Percentiles rank a stretch among this genome's conserved stretches.
Conservation (phyloP, 92 coral and sea anemone genomes). For the Epizoanthus stellaris region DNA sequence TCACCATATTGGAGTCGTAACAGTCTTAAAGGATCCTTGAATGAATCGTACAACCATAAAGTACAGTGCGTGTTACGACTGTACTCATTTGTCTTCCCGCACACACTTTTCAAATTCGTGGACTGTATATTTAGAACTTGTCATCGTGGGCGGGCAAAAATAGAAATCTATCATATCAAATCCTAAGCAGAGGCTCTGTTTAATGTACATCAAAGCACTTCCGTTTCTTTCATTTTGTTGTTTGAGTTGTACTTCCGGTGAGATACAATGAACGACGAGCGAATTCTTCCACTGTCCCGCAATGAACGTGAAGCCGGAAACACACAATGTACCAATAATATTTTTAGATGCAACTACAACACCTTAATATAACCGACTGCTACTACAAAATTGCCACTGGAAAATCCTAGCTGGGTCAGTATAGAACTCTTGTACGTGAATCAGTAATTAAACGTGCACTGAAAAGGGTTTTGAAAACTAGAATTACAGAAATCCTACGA, state of each 20-base stretch:
- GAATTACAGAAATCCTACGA: conserved; percentile 7
- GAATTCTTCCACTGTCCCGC: conserved; percentile 10
- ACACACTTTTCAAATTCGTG: too few relatives aligned
- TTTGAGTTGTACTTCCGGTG: conserved; percentile 45
- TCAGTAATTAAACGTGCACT: background rate
- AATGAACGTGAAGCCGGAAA: background rate
- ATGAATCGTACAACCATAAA: too few relatives aligned
- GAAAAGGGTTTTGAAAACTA: conserved; percentile 11
- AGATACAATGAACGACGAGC: conserved; percentile 34
- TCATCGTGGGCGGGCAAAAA: conserved; percentile 49
- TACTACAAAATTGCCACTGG: background rate
- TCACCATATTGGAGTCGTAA: too few relatives aligned
- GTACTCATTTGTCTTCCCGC: too few relatives aligned
- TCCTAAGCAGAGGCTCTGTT: conserved; percentile 12
- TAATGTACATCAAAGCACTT: conserved; percentile 45
- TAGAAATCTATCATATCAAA: background rate
- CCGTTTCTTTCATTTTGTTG: conserved; percentile 40
- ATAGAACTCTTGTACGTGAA: background rate
- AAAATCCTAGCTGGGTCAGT: too few relatives aligned
- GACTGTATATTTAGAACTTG: background rate
- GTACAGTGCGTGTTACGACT: too few relatives aligned
- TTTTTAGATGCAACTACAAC: background rate
- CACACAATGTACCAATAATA: background rate
- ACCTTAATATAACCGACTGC: background rate
- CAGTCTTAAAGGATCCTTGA: too few relatives aligned